Evolutionary conservation across 2,888 invertebrate species (phyloP).

Genomic region (Merodon equestris): DNA sequence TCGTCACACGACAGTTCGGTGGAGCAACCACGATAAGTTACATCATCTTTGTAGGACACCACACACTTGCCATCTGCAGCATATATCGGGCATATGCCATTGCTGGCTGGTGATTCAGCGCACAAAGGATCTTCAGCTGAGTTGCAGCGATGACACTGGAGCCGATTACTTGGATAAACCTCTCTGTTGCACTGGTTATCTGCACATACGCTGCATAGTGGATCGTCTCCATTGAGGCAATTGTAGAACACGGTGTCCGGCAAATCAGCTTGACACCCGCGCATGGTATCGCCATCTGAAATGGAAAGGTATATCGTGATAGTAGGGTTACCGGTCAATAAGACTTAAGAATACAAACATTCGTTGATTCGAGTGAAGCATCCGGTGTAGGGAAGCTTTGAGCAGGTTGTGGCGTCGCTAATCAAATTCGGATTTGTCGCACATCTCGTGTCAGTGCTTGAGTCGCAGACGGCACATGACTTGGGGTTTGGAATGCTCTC

Average conservation of each 20-base stretch:
- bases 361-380: conserved; percentile 73
- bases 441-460: conserved; percentile 72
- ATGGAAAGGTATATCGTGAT: conserved; percentile 1
- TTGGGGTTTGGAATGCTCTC: conserved; percentile 65
- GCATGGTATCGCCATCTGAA: conserved; percentile 71
- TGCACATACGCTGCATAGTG: conserved; percentile 71
- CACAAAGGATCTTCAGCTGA: conserved; percentile 71
- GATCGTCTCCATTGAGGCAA: conserved; percentile 71
- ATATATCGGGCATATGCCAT: conserved; percentile 72
- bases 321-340: too few relatives aligned
- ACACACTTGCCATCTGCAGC: conserved; percentile 72
- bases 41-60: conserved; percentile 69
- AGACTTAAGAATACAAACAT: conserved; percentile 39
- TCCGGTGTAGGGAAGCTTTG: conserved; percentile 72
- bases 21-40: conserved; percentile 74
- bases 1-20: conserved; percentile 72
- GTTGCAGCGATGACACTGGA: conserved; percentile 74
- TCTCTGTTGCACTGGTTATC: conserved; percentile 73
- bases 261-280: conserved; percentile 73
- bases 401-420: conserved; percentile 66
- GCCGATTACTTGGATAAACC: conserved; percentile 72
- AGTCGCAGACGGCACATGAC: conserved; percentile 73
- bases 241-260: conserved; percentile 69
- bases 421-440: conserved; percentile 75
- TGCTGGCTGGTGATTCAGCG: conserved; percentile 71